Percentiles rank a stretch among this genome's conserved stretches.
Evolutionary conservation across 2,888 invertebrate genomes (phyloP).

Genomic region (Chironomus tentans): DNA sequence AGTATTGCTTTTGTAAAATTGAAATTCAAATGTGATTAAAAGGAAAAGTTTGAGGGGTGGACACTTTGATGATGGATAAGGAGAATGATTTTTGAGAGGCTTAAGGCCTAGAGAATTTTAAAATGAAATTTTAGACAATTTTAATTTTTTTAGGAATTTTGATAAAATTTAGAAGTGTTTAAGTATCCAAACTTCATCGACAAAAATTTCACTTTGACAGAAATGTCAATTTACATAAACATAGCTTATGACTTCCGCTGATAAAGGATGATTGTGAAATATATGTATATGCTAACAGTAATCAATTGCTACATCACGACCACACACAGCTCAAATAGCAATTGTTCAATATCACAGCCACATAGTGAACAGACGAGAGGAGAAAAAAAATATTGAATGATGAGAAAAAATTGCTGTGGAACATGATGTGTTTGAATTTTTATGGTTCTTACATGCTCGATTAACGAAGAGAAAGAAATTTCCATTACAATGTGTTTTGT

Average conservation of each 20-base stretch:
- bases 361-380: no score
- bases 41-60: no score
- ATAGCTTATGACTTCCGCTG: background rate
- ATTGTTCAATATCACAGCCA: background rate
- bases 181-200: no score
- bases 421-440: constrained; percentile 8
- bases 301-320: background rate
- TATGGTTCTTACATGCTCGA: constrained; percentile 7
- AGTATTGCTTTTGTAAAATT: no score
- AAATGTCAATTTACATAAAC: background rate
- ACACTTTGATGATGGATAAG: no score
- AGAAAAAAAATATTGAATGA: background rate
- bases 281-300: background rate
- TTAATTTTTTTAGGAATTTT: no score
- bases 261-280: background rate
- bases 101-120: no score
- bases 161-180: no score
- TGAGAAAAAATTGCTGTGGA: background rate
- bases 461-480: background rate
- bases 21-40: no score
- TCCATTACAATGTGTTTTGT: background rate
- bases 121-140: no score
- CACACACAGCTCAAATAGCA: background rate
- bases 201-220: no score
- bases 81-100: no score